Conservation (phyloP, 2,888 invertebrate species). For the Phaonia tiefii region DNA sequence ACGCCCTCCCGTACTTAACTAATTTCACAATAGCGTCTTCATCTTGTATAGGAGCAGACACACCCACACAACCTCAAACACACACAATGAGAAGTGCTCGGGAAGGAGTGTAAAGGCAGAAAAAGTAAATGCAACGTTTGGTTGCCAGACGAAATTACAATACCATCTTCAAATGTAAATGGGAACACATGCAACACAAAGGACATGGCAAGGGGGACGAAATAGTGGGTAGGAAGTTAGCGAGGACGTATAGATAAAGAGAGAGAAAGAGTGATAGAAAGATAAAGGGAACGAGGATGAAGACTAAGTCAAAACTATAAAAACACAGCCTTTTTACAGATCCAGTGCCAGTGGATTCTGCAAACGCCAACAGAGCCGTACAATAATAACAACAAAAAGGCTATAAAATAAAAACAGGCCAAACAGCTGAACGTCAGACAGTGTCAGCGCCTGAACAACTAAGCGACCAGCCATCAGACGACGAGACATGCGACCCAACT, state of each 20-base stretch:
- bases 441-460: constrained; percentile 2
- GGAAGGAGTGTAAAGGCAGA: neutral
- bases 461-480: constrained; percentile 19
- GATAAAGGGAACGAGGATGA: constrained; percentile 15
- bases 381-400: neutral
- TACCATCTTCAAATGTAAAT: constrained; percentile 50
- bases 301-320: constrained; percentile 47
- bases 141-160: constrained; percentile 31
- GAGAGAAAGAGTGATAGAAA: constrained; percentile 17
- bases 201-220: constrained; percentile 36
- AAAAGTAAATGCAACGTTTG: neutral
- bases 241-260: constrained; percentile 45
- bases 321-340: constrained; percentile 48
- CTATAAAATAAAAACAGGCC: constrained; percentile 59
- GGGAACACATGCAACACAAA: constrained; percentile 42
- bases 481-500: constrained; percentile 34
- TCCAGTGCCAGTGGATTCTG: constrained; percentile 52
- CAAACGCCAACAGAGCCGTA: constrained; percentile 49
- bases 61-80: neutral
- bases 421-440: constrained; percentile 57
- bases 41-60: constrained; percentile 14
- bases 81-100: neutral
- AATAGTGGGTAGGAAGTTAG: neutral
- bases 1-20: constrained; percentile 59
- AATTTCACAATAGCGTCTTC: constrained; percentile 59